phyloP scores from a whole-genome alignment of 2,113 vertebrate species.

The Benitochromis conjunctus region DNA sequence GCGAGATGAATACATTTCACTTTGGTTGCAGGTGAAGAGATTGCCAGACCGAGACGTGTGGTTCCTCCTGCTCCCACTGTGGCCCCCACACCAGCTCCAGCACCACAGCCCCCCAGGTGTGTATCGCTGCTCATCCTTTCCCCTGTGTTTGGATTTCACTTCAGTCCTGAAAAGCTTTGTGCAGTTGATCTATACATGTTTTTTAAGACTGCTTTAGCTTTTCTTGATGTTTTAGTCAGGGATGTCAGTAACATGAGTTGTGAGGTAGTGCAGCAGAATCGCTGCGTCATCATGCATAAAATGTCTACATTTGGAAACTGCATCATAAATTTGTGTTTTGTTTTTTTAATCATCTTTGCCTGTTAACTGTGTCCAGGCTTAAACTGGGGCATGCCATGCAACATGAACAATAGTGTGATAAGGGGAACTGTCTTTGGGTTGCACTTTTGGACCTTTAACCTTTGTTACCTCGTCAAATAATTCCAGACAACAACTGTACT shows the following conservation, averaged over 20 bases:
- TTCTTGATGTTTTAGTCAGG: neutral
- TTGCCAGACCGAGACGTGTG: constrained; percentile 87
- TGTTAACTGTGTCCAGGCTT: neutral
- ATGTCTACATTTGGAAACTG: neutral
- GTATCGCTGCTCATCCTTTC: neutral
- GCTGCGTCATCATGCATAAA: neutral
- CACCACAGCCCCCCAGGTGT: constrained; percentile 79
- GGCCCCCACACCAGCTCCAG: constrained; percentile 59
- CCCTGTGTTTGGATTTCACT: neutral
- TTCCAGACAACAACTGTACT: too few relatives aligned
- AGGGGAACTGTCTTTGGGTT: rapidly evolving
- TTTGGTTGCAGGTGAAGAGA: constrained; percentile 83
- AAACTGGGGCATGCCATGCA: neutral
- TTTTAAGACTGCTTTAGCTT: neutral
- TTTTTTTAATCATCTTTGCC: neutral
- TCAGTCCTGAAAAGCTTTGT: neutral
- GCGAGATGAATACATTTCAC: neutral
- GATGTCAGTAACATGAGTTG: neutral
- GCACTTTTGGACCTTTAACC: neutral
- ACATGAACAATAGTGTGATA: neutral
- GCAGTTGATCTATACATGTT: rapidly evolving
- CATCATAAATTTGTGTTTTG: neutral
- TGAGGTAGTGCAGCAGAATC: neutral
- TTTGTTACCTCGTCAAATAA: neutral
- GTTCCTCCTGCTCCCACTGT: constrained; percentile 33